Conservation (phyloP, 2,113 vertebrate species). For the Elgaria multicarinata region DNA sequence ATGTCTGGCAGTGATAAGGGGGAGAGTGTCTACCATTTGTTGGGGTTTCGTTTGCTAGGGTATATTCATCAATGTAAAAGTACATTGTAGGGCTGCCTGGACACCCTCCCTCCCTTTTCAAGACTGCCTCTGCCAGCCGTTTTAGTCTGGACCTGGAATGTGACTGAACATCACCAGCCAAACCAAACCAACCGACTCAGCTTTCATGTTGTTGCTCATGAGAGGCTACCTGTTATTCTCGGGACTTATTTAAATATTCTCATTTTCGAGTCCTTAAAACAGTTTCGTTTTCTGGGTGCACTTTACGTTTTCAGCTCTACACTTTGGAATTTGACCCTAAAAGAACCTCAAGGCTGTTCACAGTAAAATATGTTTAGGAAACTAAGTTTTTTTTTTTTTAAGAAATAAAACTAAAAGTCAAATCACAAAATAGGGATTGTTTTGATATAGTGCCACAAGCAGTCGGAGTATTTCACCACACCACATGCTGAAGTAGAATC, state of each 20-base stretch:
- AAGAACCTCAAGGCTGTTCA: background rate
- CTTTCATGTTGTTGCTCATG: background rate
- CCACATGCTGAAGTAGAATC: background rate
- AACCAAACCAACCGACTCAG: background rate
- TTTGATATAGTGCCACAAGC: background rate
- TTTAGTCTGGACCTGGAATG: background rate
- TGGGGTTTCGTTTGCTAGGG: background rate
- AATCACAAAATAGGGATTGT: background rate
- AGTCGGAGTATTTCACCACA: background rate
- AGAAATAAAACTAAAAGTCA: background rate
- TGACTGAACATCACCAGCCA: background rate
- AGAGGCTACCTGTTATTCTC: background rate
- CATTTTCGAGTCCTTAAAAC: background rate
- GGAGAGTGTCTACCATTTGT: background rate
- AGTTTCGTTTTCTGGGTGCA: background rate
- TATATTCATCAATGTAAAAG: background rate
- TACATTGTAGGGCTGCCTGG: background rate
- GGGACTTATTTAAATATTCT: background rate
- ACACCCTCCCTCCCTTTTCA: background rate
- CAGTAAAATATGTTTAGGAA: background rate
- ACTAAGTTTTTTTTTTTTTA: background rate
- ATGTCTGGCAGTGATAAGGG: background rate
- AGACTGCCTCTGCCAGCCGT: background rate
- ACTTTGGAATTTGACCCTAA: background rate
- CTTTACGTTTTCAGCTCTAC: background rate